A percentile compares a stretch with the other conserved stretches of the same genome.
phyloP scores from a whole-genome alignment of 2,113 vertebrate species.

The Axis porcinus region DNA sequence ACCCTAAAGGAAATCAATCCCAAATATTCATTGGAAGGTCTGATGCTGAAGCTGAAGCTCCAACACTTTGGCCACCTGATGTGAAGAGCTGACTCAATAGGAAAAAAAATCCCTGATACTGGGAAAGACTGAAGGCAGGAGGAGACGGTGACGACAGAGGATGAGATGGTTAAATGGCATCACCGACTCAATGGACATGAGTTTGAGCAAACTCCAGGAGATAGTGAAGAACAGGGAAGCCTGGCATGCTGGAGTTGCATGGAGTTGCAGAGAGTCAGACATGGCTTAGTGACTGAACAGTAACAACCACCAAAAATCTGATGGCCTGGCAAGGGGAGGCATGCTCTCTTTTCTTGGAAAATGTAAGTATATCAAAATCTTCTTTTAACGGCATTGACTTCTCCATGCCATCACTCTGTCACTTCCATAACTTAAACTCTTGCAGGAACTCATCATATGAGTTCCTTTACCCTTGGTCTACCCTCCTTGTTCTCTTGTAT shows the following conservation, averaged over 20 bases:
- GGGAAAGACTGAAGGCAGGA: neutral
- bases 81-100: neutral
- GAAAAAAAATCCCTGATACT: neutral
- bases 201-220: neutral
- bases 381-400: neutral
- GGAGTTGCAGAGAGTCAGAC: neutral
- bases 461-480: neutral
- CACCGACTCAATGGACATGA: neutral
- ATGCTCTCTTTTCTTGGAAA: neutral
- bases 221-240: neutral
- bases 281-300: neutral
- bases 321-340: neutral
- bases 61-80: neutral
- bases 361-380: neutral
- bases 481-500: neutral
- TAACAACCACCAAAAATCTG: neutral
- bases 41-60: neutral
- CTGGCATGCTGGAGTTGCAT: neutral
- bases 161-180: neutral
- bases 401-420: neutral
- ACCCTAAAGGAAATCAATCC: neutral
- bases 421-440: neutral
- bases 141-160: neutral
- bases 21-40: neutral
- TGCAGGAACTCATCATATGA: rapidly evolving